Conservation (phyloP, 2,888 invertebrate genomes). For the Latrodectus hesperus region DNA sequence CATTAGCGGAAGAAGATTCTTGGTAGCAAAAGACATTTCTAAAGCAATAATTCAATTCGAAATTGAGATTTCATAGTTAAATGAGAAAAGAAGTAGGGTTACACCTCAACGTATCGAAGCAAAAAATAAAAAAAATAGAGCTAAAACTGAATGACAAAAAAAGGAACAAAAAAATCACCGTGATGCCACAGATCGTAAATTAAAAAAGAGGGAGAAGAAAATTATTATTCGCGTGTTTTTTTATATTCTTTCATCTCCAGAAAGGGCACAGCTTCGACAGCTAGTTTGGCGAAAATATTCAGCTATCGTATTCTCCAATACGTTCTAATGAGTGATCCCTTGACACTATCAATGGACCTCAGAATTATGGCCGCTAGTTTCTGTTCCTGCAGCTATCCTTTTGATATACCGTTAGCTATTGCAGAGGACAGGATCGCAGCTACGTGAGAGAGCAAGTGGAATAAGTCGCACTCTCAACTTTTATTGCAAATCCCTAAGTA, state of each 20-base stretch:
- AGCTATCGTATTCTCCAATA: conserved; percentile 51
- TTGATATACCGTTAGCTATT: conserved; percentile 43
- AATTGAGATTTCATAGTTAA: conserved; percentile 2
- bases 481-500: too few species aligned
- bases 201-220: conserved; percentile 35
- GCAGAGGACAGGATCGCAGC: neutral
- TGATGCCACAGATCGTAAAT: conserved; percentile 25
- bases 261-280: conserved; percentile 15
- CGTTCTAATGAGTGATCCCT: conserved; percentile 64
- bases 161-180: neutral
- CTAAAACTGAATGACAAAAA: neutral
- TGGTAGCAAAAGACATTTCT: neutral
- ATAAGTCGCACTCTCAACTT: neutral
- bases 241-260: conserved; percentile 29
- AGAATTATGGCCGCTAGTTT: conserved; percentile 49
- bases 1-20: too few species aligned
- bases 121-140: neutral
- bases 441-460: conserved; percentile 4
- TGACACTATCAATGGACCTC: conserved; percentile 56
- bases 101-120: neutral
- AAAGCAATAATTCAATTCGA: neutral
- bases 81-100: neutral
- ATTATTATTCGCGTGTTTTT: conserved; percentile 37
- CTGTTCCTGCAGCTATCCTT: conserved; percentile 43
- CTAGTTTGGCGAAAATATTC: conserved; percentile 42